phyloP scores from a whole-genome alignment of 2,888 invertebrate species.

The Leptodirus hochenwartii region DNA sequence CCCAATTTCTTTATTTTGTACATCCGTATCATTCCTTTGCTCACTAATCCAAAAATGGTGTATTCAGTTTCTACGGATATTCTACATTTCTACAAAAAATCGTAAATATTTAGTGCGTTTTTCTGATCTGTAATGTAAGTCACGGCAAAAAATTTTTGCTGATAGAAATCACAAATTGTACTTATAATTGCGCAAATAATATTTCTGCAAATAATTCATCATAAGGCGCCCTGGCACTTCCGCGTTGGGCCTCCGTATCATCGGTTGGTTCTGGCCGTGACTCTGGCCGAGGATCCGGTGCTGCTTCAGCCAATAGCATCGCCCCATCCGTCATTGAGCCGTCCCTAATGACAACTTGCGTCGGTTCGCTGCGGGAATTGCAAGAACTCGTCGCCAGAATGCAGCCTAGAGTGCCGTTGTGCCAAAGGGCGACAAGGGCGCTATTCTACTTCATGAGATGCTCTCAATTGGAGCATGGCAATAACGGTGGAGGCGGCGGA shows the following conservation, averaged over 20 bases:
- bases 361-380: slow-evolving; percentile 64
- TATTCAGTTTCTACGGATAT: too few species aligned
- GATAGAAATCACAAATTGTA: too few species aligned
- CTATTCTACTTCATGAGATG: slow-evolving; percentile 87
- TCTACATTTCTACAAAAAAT: too few species aligned
- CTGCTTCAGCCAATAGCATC: slow-evolving; percentile 19
- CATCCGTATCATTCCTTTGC: too few species aligned
- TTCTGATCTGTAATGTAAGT: too few species aligned
- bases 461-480: slow-evolving; percentile 45
- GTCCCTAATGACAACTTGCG: slow-evolving; percentile 69
- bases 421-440: slow-evolving; percentile 54
- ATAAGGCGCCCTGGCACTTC: slow-evolving; percentile 62
- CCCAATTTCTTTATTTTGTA: too few species aligned
- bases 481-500: slow-evolving; percentile 21
- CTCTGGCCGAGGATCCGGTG: slow-evolving; percentile 25
- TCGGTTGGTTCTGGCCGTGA: slow-evolving; percentile 31
- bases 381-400: slow-evolving; percentile 51
- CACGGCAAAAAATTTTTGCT: too few species aligned
- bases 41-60: too few species aligned
- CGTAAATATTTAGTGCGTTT: too few species aligned
- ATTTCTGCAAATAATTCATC: slow-evolving; percentile 4
- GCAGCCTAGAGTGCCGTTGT: slow-evolving; percentile 32
- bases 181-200: too few species aligned
- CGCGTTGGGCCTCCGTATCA: slow-evolving; percentile 52
- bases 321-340: slow-evolving; percentile 38